Evolutionary conservation across 1,140 invertebrate genomes (phyloP).

Genomic region (Gryon sp.): DNA sequence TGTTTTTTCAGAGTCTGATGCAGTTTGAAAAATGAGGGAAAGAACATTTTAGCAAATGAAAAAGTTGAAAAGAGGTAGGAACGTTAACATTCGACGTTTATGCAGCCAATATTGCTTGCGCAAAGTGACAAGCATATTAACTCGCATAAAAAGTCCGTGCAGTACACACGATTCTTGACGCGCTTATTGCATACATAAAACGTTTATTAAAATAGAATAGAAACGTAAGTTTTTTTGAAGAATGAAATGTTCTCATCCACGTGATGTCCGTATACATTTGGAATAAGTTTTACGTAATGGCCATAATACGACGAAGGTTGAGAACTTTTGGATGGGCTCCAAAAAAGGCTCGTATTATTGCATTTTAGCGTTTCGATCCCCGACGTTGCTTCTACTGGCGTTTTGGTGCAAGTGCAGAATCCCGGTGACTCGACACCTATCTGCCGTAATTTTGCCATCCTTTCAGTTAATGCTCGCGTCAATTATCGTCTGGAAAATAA

Average conservation of each 20-base stretch:
- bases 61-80: slow-evolving; percentile 7
- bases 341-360: slow-evolving; percentile 69
- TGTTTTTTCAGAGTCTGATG: too few relatives aligned
- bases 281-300: slow-evolving; percentile 72
- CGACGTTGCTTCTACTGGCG: too few relatives aligned
- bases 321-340: slow-evolving; percentile 68
- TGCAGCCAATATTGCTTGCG: slow-evolving; percentile 25
- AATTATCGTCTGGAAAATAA: slow-evolving; percentile 26
- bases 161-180: slow-evolving; percentile 21
- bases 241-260: slow-evolving; percentile 68
- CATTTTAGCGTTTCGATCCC: slow-evolving; percentile 51
- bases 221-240: slow-evolving; percentile 43
- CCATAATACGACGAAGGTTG: slow-evolving; percentile 67
- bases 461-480: slow-evolving; percentile 33
- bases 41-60: slow-evolving; percentile 9
- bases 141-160: slow-evolving; percentile 24
- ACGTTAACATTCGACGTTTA: slow-evolving; percentile 11
- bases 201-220: slow-evolving; percentile 50
- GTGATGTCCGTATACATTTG: slow-evolving; percentile 60
- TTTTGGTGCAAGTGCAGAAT: too few relatives aligned
- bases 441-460: slow-evolving; percentile 29
- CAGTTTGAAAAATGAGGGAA: too few relatives aligned
- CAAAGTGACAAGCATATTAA: slow-evolving; percentile 35
- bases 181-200: slow-evolving; percentile 37
- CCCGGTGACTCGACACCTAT: slow-evolving; percentile 42